Base-by-base conservation (phyloP, 1,140 invertebrate species). In the Grapholita molesta region DNA sequence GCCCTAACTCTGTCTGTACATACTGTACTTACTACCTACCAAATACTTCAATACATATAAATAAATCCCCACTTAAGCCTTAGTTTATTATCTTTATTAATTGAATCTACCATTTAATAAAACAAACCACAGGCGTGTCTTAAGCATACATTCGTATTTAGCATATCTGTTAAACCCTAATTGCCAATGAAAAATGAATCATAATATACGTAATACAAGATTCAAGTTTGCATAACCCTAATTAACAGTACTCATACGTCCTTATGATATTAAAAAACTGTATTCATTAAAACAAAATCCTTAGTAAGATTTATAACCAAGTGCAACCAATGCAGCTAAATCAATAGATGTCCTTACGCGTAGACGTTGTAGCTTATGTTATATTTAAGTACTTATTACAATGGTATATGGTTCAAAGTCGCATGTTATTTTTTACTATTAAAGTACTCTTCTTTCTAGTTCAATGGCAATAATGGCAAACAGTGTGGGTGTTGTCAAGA, bases 401-500 rank as follows among this genome's bases (percentile, higher is more conserved):
- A 38, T 6, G 0, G 6, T n/a, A 38, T 38, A 15, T 6, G 12
- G n/a, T 38, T 21, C 21, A 48, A 18, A 48, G 18, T 8, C 42
- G 18, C 8, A 0, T 21, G 42, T 48, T 21, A 48, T 15, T 48
- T 48, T 48, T 18, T 48, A 21, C 42, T 2, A 48, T 7, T 15
- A 28, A 61, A 28, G n/a, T n/a, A n/a, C n/a, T n/a, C n/a, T n/a
- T n/a, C n/a, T n/a, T n/a, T n/a, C n/a, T 61, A 30, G n/a, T 61
- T 32, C 55, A 61, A 61, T 61, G 55, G 55, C 28, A 32, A 21
- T 61, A 61, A 61, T 28, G 24, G 25, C 28, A 61, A 61, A 61
- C 5, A 61, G 55, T 15, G 55, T 61, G 55, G 55, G 55, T 61
- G 55, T 61, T 32, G 25, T 30, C 55, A 61, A 30, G 24, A 61